phyloP scores from a whole-genome alignment of 2,797 vertebrate genomes.

The Eurystomus glaucurus region DNA sequence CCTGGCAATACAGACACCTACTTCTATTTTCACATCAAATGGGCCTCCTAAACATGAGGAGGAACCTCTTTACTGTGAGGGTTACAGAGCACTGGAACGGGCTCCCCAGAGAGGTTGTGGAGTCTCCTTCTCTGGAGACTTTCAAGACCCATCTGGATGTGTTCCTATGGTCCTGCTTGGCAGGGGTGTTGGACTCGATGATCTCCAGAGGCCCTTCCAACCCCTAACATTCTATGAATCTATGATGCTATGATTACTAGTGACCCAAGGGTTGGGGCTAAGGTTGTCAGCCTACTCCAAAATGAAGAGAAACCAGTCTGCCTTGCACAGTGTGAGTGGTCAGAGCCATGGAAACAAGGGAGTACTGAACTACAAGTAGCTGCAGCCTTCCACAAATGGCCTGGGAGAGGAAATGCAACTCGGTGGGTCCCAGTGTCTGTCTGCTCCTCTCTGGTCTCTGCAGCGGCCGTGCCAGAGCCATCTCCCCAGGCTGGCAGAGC shows the following conservation, averaged over 20 bases:
- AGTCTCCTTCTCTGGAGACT: no score
- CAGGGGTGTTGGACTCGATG: no score
- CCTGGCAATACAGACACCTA: not conserved
- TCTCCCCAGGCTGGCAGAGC: not conserved
- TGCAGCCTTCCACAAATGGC: not conserved
- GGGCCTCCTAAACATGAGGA: no score
- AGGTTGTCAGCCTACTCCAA: not conserved
- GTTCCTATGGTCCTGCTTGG: no score
- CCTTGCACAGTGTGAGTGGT: not conserved
- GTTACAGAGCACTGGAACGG: no score
- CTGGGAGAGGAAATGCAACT: not conserved
- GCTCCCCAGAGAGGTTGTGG: no score
- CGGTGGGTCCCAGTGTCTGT: accelerated
- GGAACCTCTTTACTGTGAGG: no score
- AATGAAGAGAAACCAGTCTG: not conserved
- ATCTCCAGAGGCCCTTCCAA: no score
- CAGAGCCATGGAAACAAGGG: not conserved
- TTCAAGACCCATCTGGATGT: no score
- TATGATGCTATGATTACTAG: not conserved
- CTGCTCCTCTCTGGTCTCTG: not conserved
- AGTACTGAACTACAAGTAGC: not conserved
- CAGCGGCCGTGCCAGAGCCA: accelerated
- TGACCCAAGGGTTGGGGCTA: not conserved
- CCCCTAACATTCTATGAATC: no score
- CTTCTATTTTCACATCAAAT: not conserved